These are phyloP conservation scores for Drosophila kanekoi DNA, from an alignment of 2,888 invertebrate species.

Conservation along the genomic window DNA sequence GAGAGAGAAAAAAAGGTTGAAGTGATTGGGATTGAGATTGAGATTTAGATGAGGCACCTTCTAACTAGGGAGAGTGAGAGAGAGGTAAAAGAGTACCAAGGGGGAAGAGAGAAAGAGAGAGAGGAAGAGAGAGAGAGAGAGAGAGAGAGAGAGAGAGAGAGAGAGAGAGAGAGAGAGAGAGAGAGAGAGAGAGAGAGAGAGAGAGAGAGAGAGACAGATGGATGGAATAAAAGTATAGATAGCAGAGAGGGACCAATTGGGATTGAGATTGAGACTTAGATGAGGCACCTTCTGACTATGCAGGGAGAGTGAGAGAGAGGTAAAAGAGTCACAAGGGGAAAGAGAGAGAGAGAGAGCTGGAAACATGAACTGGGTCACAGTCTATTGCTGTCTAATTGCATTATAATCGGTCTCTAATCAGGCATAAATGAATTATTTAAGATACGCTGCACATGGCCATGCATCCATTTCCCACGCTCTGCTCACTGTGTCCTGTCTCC, in stretches of 20 bases:
- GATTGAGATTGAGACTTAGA: too few species aligned
- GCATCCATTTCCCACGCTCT: neutral
- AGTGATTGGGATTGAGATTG: too few species aligned
- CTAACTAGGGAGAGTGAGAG: too few species aligned
- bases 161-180: neutral
- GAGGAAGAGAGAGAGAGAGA: neutral
- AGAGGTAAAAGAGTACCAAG: too few species aligned
- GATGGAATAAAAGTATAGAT: too few species aligned
- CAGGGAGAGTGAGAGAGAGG: neutral
- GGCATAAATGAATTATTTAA: slow-evolving; percentile 52
- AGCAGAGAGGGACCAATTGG: too few species aligned
- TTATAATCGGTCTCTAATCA: slow-evolving; percentile 41
- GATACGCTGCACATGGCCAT: slow-evolving; percentile 7
- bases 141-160: neutral
- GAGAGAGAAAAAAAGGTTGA: too few species aligned
- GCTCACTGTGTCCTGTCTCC: neutral
- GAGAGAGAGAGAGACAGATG: neutral
- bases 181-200: neutral
- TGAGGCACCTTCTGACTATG: neutral
- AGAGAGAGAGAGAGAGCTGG: neutral
- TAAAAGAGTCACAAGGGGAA: too few species aligned
- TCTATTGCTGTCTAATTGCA: too few species aligned
- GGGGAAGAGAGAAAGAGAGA: too few species aligned
- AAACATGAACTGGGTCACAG: neutral
- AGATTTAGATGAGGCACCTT: too few species aligned